Percentiles rank a stretch among this genome's conserved stretches.
Conservation (phyloP, 2,888 invertebrate genomes). For the Ptycholaimellus sp. region DNA sequence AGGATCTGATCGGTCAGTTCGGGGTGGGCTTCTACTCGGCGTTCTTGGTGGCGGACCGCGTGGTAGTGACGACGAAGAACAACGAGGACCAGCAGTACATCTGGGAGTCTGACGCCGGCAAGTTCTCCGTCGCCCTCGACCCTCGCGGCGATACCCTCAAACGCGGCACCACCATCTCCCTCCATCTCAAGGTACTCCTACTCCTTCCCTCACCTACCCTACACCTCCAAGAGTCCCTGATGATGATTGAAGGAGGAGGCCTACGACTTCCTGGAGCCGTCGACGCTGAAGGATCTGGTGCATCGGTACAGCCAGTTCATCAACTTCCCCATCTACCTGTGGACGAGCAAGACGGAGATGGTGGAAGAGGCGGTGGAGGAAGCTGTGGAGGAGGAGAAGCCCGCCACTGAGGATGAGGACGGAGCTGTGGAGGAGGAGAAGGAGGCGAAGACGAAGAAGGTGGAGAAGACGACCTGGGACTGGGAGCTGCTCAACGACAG, state of each 20-base stretch:
- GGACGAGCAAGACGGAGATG: conserved; percentile 41
- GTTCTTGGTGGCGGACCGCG: conserved; percentile 81
- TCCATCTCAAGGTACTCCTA: conserved; percentile 1
- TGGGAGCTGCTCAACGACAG: conserved; percentile 87
- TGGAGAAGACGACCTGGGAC: conserved; percentile 87
- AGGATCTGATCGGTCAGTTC: conserved; percentile 81
- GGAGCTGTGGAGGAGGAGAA: conserved; percentile 18
- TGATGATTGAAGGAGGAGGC: conserved; percentile 98
- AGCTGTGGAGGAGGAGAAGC: conserved; percentile 37
- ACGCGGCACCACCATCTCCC: conserved; percentile 54
- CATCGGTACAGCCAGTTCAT: conserved; percentile 98
- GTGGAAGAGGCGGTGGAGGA: conserved; percentile 41
- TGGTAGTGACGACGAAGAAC: conserved; percentile 80
- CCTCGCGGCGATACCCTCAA: conserved; percentile 65
- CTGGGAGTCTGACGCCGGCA: conserved; percentile 84
- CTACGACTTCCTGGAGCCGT: conserved; percentile 71
- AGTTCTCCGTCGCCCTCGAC: conserved; percentile 69
- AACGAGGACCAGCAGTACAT: conserved; percentile 78
- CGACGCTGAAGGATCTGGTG: conserved; percentile 64
- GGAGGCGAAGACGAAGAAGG: conserved; percentile 25
- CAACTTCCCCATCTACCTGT: conserved; percentile 89
- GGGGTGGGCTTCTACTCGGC: conserved; percentile 98
- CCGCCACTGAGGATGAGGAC: conserved; percentile 18
- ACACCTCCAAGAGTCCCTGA: conserved; percentile 11
- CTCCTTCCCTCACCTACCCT: conserved; percentile 2